phyloP scores from a whole-genome alignment of 2,888 invertebrate genomes.

The Monopis laevigella region DNA sequence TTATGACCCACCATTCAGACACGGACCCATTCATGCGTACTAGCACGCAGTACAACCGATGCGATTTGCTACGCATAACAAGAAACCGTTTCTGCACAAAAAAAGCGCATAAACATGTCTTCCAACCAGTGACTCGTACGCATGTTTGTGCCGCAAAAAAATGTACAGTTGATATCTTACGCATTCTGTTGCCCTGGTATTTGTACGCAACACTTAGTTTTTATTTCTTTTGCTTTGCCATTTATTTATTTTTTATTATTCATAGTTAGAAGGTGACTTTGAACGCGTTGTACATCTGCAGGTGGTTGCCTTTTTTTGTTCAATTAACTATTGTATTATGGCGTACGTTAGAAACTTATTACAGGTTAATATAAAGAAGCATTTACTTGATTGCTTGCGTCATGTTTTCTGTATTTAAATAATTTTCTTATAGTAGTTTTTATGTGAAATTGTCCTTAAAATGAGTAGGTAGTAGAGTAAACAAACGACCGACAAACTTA shows the following conservation, averaged over 20 bases:
- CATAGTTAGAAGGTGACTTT: constrained; percentile 1
- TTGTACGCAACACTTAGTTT: constrained; percentile 5
- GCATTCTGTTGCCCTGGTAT: constrained; percentile 7
- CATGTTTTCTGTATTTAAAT: background rate
- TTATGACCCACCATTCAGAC: constrained; percentile 13
- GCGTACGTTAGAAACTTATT: constrained; percentile 2
- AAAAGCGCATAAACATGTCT: constrained; percentile 14
- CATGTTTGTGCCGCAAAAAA: background rate
- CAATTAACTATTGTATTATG: constrained; percentile 5
- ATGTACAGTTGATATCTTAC: constrained; percentile 2
- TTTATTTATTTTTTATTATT: constrained; percentile 1
- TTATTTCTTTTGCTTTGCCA: constrained; percentile 3
- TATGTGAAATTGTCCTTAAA: too few relatives aligned
- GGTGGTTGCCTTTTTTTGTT: background rate
- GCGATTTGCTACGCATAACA: constrained; percentile 18
- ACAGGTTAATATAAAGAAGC: background rate
- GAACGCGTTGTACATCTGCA: background rate
- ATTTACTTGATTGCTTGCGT: constrained; percentile 5
- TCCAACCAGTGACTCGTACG: constrained; percentile 16
- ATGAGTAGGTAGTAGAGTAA: too few relatives aligned
- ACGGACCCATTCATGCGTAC: constrained; percentile 18
- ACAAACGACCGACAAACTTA: too few relatives aligned
- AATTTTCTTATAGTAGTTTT: too few relatives aligned
- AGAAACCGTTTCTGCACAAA: constrained; percentile 15
- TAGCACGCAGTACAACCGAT: constrained; percentile 18